Evolutionary conservation across 2,113 vertebrate genomes (phyloP).

Genomic region (Nycticebus coucang): DNA sequence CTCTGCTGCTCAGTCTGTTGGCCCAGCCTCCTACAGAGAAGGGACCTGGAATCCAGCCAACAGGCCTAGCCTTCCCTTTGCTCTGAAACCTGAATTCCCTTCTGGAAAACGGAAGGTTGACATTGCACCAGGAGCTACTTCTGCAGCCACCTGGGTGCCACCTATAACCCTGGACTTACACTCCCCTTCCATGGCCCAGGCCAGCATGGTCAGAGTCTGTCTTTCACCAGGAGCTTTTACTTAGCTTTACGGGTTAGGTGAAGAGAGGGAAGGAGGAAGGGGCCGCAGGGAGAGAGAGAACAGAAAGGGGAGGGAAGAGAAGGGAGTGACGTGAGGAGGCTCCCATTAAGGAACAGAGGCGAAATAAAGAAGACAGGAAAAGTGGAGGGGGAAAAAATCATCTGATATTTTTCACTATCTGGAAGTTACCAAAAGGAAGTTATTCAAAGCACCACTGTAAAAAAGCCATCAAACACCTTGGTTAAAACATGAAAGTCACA

Average conservation of each 20-base stretch:
- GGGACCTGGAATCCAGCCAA: not conserved
- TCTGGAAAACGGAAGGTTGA: slow-evolving; percentile 75
- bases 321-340: not conserved
- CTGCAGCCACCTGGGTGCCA: slow-evolving; percentile 67
- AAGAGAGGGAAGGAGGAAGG: not conserved
- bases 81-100: slow-evolving; percentile 73
- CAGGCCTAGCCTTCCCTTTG: not conserved
- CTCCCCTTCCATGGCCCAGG: slow-evolving; percentile 60
- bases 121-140: slow-evolving; percentile 71
- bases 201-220: not conserved
- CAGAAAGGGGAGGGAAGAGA: not conserved
- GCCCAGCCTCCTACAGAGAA: not conserved
- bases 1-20: not conserved
- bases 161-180: slow-evolving; percentile 72
- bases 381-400: not conserved
- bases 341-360: not conserved
- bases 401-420: slow-evolving; percentile 73
- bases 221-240: slow-evolving; percentile 69
- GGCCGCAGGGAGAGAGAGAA: not conserved
- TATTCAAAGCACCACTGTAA: slow-evolving; percentile 78
- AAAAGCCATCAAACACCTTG: slow-evolving; percentile 79
- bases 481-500: slow-evolving; percentile 71
- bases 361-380: not conserved
- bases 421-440: slow-evolving; percentile 75
- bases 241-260: slow-evolving; percentile 79